Conservation (phyloP, 1,140 invertebrate genomes). For the Acromyrmex heyeri region DNA sequence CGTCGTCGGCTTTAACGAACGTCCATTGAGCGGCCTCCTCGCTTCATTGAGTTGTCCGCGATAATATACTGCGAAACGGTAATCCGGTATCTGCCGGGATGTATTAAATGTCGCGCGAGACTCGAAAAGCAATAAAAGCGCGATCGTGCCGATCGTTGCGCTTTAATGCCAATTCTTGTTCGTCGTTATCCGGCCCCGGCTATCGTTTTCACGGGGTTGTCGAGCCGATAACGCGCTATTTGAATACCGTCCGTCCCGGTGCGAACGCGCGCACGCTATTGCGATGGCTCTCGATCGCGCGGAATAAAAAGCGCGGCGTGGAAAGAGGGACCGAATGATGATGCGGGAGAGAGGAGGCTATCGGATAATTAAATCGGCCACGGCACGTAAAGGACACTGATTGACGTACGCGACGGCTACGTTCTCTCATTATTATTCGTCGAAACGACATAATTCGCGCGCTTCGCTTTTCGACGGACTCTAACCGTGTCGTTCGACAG, state of each 20-base stretch:
- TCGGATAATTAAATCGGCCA: slow-evolving; percentile 84
- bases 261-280: slow-evolving; percentile 62
- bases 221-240: slow-evolving; percentile 60
- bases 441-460: slow-evolving; percentile 82
- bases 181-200: slow-evolving; percentile 15
- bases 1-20: slow-evolving; percentile 56
- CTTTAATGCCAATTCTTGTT: slow-evolving; percentile 68
- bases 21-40: slow-evolving; percentile 42
- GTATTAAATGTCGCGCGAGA: slow-evolving; percentile 65
- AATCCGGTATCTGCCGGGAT: slow-evolving; percentile 42
- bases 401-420: slow-evolving; percentile 80
- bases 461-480: slow-evolving; percentile 81
- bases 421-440: slow-evolving; percentile 85
- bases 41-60: slow-evolving; percentile 57
- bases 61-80: slow-evolving; percentile 53
- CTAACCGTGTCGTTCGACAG: slow-evolving; percentile 66
- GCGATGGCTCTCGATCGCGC: slow-evolving; percentile 76
- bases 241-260: slow-evolving; percentile 53
- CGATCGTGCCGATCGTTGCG: slow-evolving; percentile 40
- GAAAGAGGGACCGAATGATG: slow-evolving; percentile 44
- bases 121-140: slow-evolving; percentile 61
- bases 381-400: slow-evolving; percentile 81
- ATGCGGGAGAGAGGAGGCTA: slow-evolving; percentile 57
- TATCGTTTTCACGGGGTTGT: slow-evolving; percentile 67
- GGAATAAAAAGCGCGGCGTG: slow-evolving; percentile 33